A percentile compares a stretch with the other conserved stretches of the same genome.
Evolutionary conservation across 1,140 invertebrate genomes (phyloP).

Genomic region (Coelopa frigida): DNA sequence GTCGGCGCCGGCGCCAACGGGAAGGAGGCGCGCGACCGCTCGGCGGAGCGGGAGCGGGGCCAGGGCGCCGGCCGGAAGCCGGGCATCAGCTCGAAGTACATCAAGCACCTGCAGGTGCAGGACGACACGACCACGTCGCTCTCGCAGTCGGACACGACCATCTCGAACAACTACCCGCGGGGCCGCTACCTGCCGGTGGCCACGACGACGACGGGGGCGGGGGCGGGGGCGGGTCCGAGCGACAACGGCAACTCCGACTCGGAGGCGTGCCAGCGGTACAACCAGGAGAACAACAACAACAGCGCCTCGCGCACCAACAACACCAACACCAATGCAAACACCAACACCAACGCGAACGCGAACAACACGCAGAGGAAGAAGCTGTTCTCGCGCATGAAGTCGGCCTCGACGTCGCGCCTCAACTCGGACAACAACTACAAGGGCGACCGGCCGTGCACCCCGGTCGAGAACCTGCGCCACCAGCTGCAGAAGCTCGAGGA

Average conservation of each 20-base stretch:
- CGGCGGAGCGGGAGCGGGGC: constrained; percentile 6
- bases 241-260: constrained; percentile 40
- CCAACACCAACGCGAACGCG: constrained; percentile 11
- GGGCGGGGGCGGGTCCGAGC: constrained; percentile 20
- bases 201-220: too few relatives aligned
- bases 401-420: constrained; percentile 54
- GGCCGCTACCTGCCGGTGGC: constrained; percentile 23
- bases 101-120: constrained; percentile 33
- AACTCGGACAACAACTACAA: constrained; percentile 45
- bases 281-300: constrained; percentile 35
- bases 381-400: constrained; percentile 57
- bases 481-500: constrained; percentile 72
- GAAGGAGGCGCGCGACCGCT: constrained; percentile 7
- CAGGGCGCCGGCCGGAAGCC: constrained; percentile 13
- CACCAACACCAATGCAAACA: too few relatives aligned
- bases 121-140: constrained; percentile 37
- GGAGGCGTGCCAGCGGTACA: constrained; percentile 23
- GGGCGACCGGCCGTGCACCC: constrained; percentile 54
- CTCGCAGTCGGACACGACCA: constrained; percentile 40
- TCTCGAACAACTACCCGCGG: constrained; percentile 37
- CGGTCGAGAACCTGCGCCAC: constrained; percentile 65
- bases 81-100: constrained; percentile 32
- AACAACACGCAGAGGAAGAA: constrained; percentile 53
- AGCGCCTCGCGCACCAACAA: too few relatives aligned
- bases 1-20: neutral